Percentiles rank a stretch among this genome's conserved stretches.
Conservation (phyloP, 2,113 vertebrate genomes). For the Laticauda laticaudata region DNA sequence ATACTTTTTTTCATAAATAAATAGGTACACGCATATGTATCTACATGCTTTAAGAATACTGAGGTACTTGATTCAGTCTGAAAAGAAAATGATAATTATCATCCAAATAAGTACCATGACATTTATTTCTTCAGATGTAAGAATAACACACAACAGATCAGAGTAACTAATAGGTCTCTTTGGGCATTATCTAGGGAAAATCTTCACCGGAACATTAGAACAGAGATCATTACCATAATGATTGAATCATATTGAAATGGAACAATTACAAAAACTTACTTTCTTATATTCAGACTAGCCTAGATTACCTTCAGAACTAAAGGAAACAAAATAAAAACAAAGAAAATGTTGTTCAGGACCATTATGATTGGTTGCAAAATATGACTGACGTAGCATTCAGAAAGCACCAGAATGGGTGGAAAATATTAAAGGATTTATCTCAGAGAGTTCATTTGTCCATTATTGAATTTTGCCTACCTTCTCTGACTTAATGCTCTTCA, state of each 20-base stretch:
- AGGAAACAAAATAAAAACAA: not conserved
- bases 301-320: not conserved
- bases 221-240: not conserved
- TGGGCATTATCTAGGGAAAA: not conserved
- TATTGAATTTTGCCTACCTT: not conserved
- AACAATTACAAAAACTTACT: not conserved
- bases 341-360: not conserved
- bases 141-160: not conserved
- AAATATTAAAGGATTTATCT: not conserved
- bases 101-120: not conserved
- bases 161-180: not conserved
- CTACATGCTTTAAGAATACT: not conserved
- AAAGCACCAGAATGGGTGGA: not conserved
- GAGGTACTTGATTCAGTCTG: not conserved
- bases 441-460: not conserved
- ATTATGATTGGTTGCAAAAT: not conserved
- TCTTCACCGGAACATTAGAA: not conserved
- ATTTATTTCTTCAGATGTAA: conserved; percentile 9
- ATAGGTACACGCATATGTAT: not conserved
- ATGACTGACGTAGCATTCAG: not conserved
- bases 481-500: not conserved
- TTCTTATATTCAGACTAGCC: not conserved
- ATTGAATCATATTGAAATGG: not conserved
- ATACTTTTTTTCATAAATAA: not conserved
- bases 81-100: conserved; percentile 2